Percentiles rank a stretch among this genome's conserved stretches.
These are phyloP conservation scores for Ceraclea dissimilis DNA, from an alignment of 2,888 invertebrate species.

Conservation along the genomic window DNA sequence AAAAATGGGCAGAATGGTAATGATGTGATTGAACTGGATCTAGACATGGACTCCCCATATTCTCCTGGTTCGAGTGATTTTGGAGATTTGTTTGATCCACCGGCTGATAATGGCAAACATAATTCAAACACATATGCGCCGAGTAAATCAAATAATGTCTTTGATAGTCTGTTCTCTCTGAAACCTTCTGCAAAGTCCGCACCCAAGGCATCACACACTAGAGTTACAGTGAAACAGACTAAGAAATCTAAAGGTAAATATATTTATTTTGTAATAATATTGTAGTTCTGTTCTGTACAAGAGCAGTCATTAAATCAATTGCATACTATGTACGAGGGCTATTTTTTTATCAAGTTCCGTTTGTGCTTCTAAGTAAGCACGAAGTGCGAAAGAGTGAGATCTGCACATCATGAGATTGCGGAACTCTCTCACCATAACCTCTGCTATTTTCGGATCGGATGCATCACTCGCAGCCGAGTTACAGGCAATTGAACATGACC, in stretches of 20 bases:
- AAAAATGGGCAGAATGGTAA: constrained; percentile 34
- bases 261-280: too few relatives aligned
- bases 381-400: too few relatives aligned
- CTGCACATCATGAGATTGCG: too few relatives aligned
- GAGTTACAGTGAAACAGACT: constrained; percentile 38
- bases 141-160: constrained; percentile 35
- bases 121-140: constrained; percentile 7
- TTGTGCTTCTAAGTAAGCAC: too few relatives aligned
- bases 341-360: too few relatives aligned
- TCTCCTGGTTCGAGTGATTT: constrained; percentile 85
- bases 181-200: constrained; percentile 39
- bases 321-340: too few relatives aligned
- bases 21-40: constrained; percentile 49
- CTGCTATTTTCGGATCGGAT: too few relatives aligned
- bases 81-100: constrained; percentile 81
- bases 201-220: constrained; percentile 30
- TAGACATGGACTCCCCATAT: constrained; percentile 78
- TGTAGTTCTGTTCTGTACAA: too few relatives aligned
- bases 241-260: constrained; percentile 40
- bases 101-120: constrained; percentile 35
- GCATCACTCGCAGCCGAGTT: too few relatives aligned
- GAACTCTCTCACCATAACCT: too few relatives aligned
- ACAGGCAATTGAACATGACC: too few relatives aligned
- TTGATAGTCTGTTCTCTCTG: constrained; percentile 59
- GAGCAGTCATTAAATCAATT: too few relatives aligned